Evolutionary conservation across 1,140 invertebrate species (phyloP).

Genomic region (Argopecten irradians): DNA sequence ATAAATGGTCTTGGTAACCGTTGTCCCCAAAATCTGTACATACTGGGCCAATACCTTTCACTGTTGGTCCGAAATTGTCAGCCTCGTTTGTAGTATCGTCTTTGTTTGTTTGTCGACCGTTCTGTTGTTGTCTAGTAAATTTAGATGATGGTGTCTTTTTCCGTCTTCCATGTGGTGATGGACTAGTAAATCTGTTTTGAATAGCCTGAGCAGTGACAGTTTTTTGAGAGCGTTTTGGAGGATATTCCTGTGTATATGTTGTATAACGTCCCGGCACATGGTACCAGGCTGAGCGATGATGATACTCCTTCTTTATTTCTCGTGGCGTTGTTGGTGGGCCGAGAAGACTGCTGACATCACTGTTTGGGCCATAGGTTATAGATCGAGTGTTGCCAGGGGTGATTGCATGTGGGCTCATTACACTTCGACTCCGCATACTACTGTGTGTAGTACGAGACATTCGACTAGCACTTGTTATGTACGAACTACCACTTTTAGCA

Average conservation of each 20-base stretch:
- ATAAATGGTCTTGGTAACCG: conserved; percentile 30
- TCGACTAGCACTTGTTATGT: conserved; percentile 38
- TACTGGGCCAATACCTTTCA: conserved; percentile 48
- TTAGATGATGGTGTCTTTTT: background rate
- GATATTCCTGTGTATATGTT: conserved; percentile 53
- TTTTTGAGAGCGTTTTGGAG: conserved; percentile 67
- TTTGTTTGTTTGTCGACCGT: background rate
- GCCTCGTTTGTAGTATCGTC: background rate
- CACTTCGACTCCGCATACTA: conserved; percentile 32
- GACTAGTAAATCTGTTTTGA: conserved; percentile 35
- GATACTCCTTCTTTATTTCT: conserved; percentile 52
- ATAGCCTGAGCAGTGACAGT: conserved; percentile 44
- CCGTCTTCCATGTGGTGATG: background rate
- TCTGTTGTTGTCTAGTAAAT: conserved; percentile 25
- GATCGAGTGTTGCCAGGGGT: conserved; percentile 58
- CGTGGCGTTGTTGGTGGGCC: conserved; percentile 54
- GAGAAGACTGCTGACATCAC: conserved; percentile 62
- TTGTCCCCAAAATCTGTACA: conserved; percentile 38
- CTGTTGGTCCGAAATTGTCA: conserved; percentile 50
- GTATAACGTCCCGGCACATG: conserved; percentile 70
- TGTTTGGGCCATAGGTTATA: conserved; percentile 64
- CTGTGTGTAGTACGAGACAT: conserved; percentile 28
- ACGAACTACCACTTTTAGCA: conserved; percentile 49
- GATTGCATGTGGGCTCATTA: conserved; percentile 57
- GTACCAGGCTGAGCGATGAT: conserved; percentile 72